Base-by-base conservation (phyloP, 2,113 vertebrate species). In the Pycnonotus jocosus region DNA sequence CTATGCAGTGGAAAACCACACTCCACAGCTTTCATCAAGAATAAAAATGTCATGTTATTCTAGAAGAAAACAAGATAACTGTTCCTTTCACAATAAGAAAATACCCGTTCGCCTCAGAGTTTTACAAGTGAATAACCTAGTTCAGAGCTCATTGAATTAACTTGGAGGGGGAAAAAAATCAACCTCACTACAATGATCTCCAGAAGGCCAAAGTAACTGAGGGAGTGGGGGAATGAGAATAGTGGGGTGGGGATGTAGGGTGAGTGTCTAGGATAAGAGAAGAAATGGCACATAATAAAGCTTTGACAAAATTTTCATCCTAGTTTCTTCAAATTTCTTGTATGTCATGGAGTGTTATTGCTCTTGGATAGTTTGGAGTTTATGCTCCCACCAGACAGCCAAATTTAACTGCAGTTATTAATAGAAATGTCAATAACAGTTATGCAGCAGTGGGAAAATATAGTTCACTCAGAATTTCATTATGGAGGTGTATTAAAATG, bases 211-310 rank as follows among this genome's bases (percentile, higher is more conserved):
- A 42, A 50, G 25, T 45, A 48, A 87, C 40, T 4, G 5, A 9
- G 9, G 2, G 15, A 19, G 11, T 5, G 17, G 11, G 5, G 6
- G 5, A 15, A 30, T 27, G 19, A 50, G 44, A 27, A 19, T 35
- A 14, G 24, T 11, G 25, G 4, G 2, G 3, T 5, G 25, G 1
- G 4, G 6, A 6, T 20, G 15, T 10, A 17, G 13, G 12, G 7
- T 4, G 7, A 18, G 3, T 23, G 28, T 27, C 53, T 27, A 22
- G 18, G 15, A 11, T 71, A 74, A 89, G 44, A 38, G 24, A 64
- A 77, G 5, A 35, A 92, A 35, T 7, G 48, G 27, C 8, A 21
- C 18, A 24, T 70, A 57, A 42, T 58, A 47, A 70, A 72, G 31
- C 30, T 86, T 65, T 71, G 28, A 40, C 12, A 38, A 12, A 42